phyloP scores from a whole-genome alignment of 1,140 invertebrate species.

The Caerostris darwini region DNA sequence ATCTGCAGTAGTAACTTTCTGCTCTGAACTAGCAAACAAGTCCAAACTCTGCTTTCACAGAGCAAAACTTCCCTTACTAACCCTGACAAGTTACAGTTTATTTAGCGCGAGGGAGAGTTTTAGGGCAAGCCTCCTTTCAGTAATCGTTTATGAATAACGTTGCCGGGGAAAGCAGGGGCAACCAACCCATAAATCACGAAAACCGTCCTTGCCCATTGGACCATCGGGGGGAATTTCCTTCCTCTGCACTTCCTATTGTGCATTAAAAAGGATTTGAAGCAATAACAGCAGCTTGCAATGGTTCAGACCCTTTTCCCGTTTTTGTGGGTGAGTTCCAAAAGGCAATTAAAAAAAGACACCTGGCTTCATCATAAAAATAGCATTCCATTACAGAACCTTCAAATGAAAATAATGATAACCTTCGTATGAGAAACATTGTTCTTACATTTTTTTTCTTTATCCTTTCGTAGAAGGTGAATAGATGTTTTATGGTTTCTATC shows the following conservation, averaged over 20 bases:
- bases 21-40: too few species aligned
- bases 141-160: conserved; percentile 61
- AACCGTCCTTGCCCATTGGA: conserved; percentile 3
- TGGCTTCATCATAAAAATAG: conserved; percentile 14
- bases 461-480: not conserved
- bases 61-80: not conserved
- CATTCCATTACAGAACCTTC: not conserved
- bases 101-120: conserved; percentile 20
- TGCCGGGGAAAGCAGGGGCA: conserved; percentile 24
- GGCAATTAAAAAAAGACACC: conserved; percentile 27
- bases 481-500: conserved; percentile 1
- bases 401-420: conserved; percentile 39
- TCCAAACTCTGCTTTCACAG: too few species aligned
- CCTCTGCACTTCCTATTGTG: conserved; percentile 28
- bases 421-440: not conserved
- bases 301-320: not conserved
- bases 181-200: conserved; percentile 64
- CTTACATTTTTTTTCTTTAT: not conserved
- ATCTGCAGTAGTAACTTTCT: too few species aligned
- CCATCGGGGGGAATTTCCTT: conserved; percentile 9
- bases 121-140: conserved; percentile 18
- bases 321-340: not conserved
- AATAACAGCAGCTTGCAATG: conserved; percentile 24
- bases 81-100: conserved; percentile 53
- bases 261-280: conserved; percentile 6